These are phyloP conservation scores for Dromiciops gliroides DNA, from an alignment of 2,113 vertebrate genomes.

Conservation along the genomic window DNA sequence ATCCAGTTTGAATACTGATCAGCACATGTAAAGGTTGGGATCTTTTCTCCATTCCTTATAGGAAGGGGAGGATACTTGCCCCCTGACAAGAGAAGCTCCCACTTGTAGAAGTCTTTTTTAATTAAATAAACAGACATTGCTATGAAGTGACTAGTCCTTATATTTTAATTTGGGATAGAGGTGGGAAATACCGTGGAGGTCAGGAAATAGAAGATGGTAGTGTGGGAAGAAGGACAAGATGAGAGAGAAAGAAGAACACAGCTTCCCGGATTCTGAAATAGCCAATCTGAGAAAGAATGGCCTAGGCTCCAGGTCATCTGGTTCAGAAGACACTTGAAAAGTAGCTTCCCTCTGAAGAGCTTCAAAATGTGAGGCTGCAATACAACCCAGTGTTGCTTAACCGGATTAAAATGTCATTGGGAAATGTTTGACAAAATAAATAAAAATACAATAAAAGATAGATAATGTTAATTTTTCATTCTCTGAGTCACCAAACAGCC, in stretches of 20 bases:
- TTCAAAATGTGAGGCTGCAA: neutral
- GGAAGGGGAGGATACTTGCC: neutral
- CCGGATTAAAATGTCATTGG: neutral
- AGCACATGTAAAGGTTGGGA: neutral
- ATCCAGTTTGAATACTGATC: neutral
- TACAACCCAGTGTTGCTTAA: neutral
- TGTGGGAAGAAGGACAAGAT: neutral
- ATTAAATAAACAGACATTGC: neutral
- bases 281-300: neutral
- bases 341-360: neutral
- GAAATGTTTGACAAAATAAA: neutral
- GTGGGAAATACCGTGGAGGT: neutral
- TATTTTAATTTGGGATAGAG: neutral
- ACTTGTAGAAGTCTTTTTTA: neutral
- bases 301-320: neutral
- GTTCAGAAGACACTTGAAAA: neutral
- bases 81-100: neutral
- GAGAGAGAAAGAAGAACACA: neutral
- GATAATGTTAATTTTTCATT: neutral
- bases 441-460: neutral
- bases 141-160: neutral
- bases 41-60: neutral
- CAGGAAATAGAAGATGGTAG: neutral
- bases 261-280: neutral
- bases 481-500: neutral